phyloP scores from a whole-genome alignment of 2,797 vertebrate species.

The Spheniscus humboldti region DNA sequence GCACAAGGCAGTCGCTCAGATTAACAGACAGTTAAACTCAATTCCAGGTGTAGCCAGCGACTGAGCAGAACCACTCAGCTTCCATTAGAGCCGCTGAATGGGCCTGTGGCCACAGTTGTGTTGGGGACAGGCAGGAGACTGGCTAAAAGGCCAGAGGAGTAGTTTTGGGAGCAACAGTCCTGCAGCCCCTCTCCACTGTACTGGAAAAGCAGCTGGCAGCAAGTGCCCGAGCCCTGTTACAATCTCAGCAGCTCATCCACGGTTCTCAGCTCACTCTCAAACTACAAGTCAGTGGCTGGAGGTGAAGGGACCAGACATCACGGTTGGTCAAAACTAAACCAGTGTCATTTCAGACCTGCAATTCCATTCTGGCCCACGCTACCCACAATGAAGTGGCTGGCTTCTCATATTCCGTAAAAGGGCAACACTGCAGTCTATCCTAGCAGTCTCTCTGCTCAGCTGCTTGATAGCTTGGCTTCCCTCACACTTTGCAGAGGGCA shows the following conservation, averaged over 20 bases:
- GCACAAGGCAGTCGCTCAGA: background rate
- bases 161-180: background rate
- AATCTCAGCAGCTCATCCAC: background rate
- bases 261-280: background rate
- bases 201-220: background rate
- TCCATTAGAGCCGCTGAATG: background rate
- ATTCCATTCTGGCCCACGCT: background rate
- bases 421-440: background rate
- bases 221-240: background rate
- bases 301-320: background rate
- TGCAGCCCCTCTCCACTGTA: background rate
- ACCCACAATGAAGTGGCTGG: background rate
- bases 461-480: background rate
- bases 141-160: background rate
- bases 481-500: background rate
- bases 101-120: background rate
- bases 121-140: background rate
- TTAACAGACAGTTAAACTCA: background rate
- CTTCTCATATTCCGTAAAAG: background rate
- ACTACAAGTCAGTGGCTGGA: background rate
- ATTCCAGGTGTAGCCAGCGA: background rate
- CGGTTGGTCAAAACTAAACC: background rate
- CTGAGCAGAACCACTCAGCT: background rate
- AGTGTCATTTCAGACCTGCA: background rate
- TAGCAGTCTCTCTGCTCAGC: background rate